Base-by-base conservation (phyloP, 2,888 invertebrate species). In the Choristoneura rosaceana region DNA sequence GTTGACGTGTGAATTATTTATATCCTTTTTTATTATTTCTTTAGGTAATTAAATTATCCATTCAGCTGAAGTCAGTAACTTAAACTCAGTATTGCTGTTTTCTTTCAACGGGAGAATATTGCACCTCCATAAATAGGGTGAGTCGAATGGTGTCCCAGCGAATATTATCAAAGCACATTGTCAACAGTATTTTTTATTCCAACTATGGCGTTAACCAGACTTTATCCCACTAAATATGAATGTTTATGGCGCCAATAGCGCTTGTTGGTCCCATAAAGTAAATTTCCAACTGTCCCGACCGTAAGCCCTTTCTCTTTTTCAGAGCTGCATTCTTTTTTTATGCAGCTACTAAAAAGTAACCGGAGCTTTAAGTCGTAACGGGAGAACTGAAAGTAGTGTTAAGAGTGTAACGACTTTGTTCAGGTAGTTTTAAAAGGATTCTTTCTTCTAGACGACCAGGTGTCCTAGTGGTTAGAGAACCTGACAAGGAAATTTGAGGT, bases 221-320 rank as follows among this genome's bases (percentile, higher is more conserved):
- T 62, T 67, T 68, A 71, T 58, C 47, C 71, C 58, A 84, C 79
- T 83, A 83, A 84, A 85, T 85, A 85, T 86, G 84, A 86, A 86
- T 87, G 86, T 90, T 90, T 90, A 90, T 86, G 78, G 79, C 76
- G 69, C 82, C 88, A 87, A 90, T 89, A 89, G 82, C 81, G 81
- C 81, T 78, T 78, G 84, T 82, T 84, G 82, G 81, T 79, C 80
- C 84, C 79, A 86, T 89, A 88, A 90, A 90, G 85, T 87, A 87
- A 87, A 88, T 86, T 89, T 63, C 63, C 67, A 47, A 15, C 58
- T 63, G 61, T 86, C 87, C 88, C 86, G 86, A 84, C 84, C 84
- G 82, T 82, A 80, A 82, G 81, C 77, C 87, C 85, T 84, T 84
- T 77, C 81, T 83, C 81, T 85, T 86, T 89, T 70, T 88, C 79